Base-by-base conservation (phyloP, 2,888 invertebrate species). In the Hydriomena furcata region DNA sequence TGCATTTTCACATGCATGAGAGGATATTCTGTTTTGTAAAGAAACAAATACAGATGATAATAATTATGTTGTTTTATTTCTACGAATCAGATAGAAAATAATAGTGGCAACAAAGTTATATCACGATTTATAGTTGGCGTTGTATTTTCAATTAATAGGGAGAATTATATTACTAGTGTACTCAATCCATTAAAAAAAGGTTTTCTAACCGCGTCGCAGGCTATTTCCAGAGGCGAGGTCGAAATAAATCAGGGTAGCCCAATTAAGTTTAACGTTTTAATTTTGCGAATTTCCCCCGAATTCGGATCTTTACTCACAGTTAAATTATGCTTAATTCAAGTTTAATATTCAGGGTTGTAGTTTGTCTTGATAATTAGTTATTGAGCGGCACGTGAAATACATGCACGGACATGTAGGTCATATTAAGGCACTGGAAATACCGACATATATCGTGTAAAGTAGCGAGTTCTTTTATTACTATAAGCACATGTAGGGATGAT, bases 181-280 rank as follows among this genome's bases (percentile, higher is more conserved):
- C 30, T 51, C 43, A 52, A 52, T 52, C 31, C 50, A 52, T 52
- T 48, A 51, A 44, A 40, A n/a, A 52, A 38, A 42, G 46, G 31
- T 38, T 17, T 42, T 47, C 27, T 32, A 51, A 43, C 40, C 32
- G 37, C 40, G 52, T 50, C 51, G 49, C 49, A 52, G 53, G 55
- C 50, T 61, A 57, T 60, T 58, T 60, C 58, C 62, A 25, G 45
- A 58, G 55, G 58, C 58, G 55, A 35, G 38, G 31, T 32, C 42
- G 17, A 47, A 49, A 57, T 59, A 58, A 58, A 61, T 61, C 61
- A 55, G 50, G 24, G 45, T 41, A 45, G 55, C 43, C 56, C 55
- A 57, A 59, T 59, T 57, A 55, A 51, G 47, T 53, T 47, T 47
- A 53, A 55, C 48, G 41, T 53, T 58, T 61, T 52, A 54, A 58